A percentile compares a stretch with the other conserved stretches of the same genome.
Conservation (phyloP, 2,888 invertebrate genomes). For the Rhodophaea formosa region DNA sequence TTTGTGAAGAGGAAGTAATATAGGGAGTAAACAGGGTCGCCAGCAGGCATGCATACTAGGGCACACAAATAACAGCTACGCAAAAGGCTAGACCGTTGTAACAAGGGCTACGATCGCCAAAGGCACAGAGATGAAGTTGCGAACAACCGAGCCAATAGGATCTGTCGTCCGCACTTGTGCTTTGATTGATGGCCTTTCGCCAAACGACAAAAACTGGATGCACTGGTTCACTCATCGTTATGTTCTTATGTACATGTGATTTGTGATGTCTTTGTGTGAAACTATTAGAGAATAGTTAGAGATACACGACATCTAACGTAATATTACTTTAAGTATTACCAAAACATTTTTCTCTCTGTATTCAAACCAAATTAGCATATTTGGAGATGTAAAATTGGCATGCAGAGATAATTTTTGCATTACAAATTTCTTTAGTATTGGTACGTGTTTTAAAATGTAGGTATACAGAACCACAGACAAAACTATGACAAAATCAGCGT, state of each 20-base stretch:
- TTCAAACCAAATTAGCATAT: background rate
- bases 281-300: background rate
- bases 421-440: no score
- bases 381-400: background rate
- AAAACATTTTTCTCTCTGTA: no score
- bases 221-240: background rate
- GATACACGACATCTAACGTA: background rate
- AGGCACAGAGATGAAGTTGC: slow-evolving; percentile 17
- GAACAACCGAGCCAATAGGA: slow-evolving; percentile 9
- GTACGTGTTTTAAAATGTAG: no score
- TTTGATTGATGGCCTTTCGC: slow-evolving; percentile 8
- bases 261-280: background rate
- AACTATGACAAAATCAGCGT: no score
- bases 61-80: slow-evolving; percentile 13
- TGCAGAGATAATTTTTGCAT: no score
- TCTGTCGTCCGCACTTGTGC: background rate
- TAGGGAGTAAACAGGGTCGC: slow-evolving; percentile 3
- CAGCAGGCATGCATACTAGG: slow-evolving; percentile 6
- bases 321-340: background rate
- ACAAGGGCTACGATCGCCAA: slow-evolving; percentile 28
- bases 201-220: slow-evolving; percentile 1
- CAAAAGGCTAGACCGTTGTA: slow-evolving; percentile 23
- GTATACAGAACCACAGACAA: no score
- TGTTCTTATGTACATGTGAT: background rate
- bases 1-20: slow-evolving; percentile 1